A percentile compares a stretch with the other conserved stretches of the same genome.
These are phyloP conservation scores for Lonchura striata DNA, from an alignment of 2,113 vertebrate genomes.

Conservation along the genomic window DNA sequence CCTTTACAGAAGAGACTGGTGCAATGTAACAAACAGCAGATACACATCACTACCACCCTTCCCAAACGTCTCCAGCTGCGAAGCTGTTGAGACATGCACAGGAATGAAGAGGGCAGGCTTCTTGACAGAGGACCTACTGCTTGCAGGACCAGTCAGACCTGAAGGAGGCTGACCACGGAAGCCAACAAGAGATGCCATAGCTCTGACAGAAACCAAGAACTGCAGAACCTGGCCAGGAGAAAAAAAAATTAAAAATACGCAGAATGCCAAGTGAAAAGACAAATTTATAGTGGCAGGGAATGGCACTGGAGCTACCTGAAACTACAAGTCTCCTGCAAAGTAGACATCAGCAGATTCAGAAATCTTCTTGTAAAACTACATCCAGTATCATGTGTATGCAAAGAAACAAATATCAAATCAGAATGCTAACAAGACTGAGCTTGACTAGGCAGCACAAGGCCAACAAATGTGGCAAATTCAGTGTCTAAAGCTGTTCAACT, in stretches of 20 bases:
- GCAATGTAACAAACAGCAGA: neutral
- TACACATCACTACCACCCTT: neutral
- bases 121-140: conserved; percentile 9
- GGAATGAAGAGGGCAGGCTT: conserved; percentile 39
- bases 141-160: conserved; percentile 55
- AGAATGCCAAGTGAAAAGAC: neutral
- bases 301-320: neutral
- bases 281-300: neutral
- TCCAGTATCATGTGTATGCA: neutral
- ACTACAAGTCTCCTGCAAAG: neutral
- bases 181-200: neutral
- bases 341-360: neutral
- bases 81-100: conserved; percentile 29
- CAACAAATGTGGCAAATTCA: neutral
- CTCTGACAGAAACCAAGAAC: neutral
- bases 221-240: neutral
- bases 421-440: neutral
- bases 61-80: neutral
- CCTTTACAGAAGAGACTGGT: neutral
- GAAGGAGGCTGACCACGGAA: conserved; percentile 43
- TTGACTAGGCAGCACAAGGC: neutral
- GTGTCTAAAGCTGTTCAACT: neutral
- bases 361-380: neutral
- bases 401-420: neutral
- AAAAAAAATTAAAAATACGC: neutral